Evolutionary conservation across 53 echinoderm and acorn worm species (phyloP), one percentile per base, ranked within the genome.

Genomic region (Crossaster papposus): DNA sequence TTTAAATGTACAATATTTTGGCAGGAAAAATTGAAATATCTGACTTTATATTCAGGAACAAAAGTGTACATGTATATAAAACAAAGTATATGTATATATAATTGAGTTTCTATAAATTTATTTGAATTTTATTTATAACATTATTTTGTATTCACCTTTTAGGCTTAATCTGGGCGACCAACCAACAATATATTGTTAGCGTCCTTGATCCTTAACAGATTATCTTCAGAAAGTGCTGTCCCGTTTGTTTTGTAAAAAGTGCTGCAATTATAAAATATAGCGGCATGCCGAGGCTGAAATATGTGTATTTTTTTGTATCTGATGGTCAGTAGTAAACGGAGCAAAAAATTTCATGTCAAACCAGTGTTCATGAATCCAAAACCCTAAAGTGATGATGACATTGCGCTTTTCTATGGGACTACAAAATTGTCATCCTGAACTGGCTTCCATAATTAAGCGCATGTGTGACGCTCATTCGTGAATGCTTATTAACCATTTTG

Each of bases 61-160:
- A 10, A 31, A 44, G 44, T 44, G 44, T 44, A 44, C 9, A 54
- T 55, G 24, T 86, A 34, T 55, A 86, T 24, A 87, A 34, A 87
- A 58, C 15, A 68, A 68, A 68, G 68, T 68, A 2, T 87, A 23
- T 58, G 75, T 87, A 58, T 76, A 76, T 87, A 87, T 85, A 72
- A 68, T 68, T 26, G 68, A 68, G 24, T 68, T 77, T 77, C 87
- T 76, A 87, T 85, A 76, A 76, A 63, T 20, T 87, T 76, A 36
- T 87, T 87, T n/a, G 55, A 87, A 53, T 77, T 87, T 87, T 62
- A 75, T 87, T 87, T 87, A 87, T 76, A 72, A 51, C 23, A 51
- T 30, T 3, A 72, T 72, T 18, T 72, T 85, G 72, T 50, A 87
- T 76, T 87, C 75, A 77, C 58, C 17, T 51, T 44, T 15, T 23